These are phyloP conservation scores for Lordiphosa collinella DNA, from an alignment of 1,140 invertebrate species.

Conservation along the genomic window DNA sequence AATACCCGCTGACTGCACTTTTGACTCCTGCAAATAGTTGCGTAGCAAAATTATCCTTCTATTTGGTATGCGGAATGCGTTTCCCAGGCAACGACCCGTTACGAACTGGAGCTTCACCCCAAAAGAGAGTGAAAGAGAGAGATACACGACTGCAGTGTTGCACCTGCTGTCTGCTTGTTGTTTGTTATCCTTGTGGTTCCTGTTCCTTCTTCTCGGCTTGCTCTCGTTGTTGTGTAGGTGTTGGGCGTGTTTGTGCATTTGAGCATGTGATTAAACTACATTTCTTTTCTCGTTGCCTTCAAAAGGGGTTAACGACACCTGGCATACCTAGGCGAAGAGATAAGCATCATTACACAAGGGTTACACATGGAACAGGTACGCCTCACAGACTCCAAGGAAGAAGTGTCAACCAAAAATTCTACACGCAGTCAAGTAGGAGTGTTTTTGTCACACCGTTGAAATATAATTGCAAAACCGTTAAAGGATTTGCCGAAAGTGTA, in stretches of 20 bases:
- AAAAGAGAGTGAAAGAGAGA: slow-evolving; percentile 17
- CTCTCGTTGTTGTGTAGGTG: slow-evolving; percentile 38
- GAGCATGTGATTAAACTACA: slow-evolving; percentile 75
- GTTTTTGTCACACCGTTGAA: slow-evolving; percentile 52
- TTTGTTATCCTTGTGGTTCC: slow-evolving; percentile 23
- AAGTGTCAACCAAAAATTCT: slow-evolving; percentile 31
- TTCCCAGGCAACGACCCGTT: slow-evolving; percentile 65
- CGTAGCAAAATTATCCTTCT: slow-evolving; percentile 46
- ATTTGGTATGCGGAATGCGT: slow-evolving; percentile 68
- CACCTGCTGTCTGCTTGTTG: slow-evolving; percentile 20
- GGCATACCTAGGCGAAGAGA: slow-evolving; percentile 8
- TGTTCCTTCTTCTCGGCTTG: background rate
- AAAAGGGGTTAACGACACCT: slow-evolving; percentile 54
- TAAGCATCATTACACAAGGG: slow-evolving; percentile 26
- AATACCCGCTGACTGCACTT: slow-evolving; percentile 2
- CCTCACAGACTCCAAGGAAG: background rate
- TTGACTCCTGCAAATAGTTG: slow-evolving; percentile 55
- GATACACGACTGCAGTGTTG: slow-evolving; percentile 15
- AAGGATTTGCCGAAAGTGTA: slow-evolving; percentile 31
- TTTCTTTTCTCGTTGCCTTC: slow-evolving; percentile 35
- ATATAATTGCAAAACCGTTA: slow-evolving; percentile 67
- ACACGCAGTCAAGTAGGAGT: slow-evolving; percentile 61
- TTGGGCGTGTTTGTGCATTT: slow-evolving; percentile 73
- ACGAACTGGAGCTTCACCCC: slow-evolving; percentile 54
- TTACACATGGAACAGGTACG: slow-evolving; percentile 22